Conservation (phyloP, 2,113 vertebrate species). For the Passer domesticus region DNA sequence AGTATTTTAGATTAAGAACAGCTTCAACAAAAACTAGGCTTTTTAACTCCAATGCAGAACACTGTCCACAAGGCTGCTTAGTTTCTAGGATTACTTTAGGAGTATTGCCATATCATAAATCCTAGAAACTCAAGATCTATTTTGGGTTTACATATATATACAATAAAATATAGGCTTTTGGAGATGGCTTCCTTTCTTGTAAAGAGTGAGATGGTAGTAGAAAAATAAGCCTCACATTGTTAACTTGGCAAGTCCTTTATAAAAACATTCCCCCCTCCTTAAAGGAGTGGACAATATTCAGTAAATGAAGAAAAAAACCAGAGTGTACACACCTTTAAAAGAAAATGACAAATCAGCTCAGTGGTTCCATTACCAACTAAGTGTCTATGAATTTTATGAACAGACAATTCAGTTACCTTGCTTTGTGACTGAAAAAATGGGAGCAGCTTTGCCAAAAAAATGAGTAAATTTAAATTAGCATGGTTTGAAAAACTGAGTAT, state of each 20-base stretch:
- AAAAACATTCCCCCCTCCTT: neutral
- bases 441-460: slow-evolving; percentile 14
- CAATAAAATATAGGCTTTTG: neutral
- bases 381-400: neutral
- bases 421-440: neutral
- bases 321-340: neutral
- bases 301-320: neutral
- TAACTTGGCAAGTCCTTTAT: neutral
- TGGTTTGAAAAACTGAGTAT: neutral
- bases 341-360: neutral
- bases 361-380: neutral
- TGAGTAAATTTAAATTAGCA: neutral
- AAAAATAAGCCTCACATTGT: neutral
- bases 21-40: neutral
- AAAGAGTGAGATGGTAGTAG: neutral
- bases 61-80: neutral
- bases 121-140: neutral
- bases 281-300: neutral
- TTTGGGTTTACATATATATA: neutral
- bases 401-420: neutral
- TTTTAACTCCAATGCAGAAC: neutral
- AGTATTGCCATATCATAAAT: neutral
- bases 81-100: neutral
- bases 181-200: neutral
- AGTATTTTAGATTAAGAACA: neutral